Percentiles rank a stretch among this genome's conserved stretches.
Evolutionary conservation across 2,113 vertebrate genomes (phyloP).

Genomic region (Spermophilus dauricus): DNA sequence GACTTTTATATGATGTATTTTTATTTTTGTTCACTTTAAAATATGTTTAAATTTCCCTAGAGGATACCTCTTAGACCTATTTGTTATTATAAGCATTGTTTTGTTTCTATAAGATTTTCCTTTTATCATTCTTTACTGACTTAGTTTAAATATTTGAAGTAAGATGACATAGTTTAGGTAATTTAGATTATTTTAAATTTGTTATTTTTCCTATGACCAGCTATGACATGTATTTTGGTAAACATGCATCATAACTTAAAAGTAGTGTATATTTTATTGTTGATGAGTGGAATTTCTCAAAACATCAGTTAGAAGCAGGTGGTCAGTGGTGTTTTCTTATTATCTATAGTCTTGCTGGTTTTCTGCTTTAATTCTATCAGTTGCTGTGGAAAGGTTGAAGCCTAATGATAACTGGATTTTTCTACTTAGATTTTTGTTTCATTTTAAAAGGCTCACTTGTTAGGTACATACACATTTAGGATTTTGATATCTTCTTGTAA

Average conservation of each 20-base stretch:
- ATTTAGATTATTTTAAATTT: neutral
- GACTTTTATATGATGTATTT: neutral
- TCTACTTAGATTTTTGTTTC: neutral
- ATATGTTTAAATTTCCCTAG: slow-evolving; percentile 10
- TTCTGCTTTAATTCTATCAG: neutral
- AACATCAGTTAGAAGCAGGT: neutral
- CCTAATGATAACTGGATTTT: neutral
- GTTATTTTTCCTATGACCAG: neutral
- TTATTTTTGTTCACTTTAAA: neutral
- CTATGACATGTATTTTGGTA: neutral
- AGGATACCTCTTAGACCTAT: neutral
- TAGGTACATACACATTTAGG: neutral
- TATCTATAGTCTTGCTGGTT: neutral
- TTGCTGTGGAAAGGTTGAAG: neutral
- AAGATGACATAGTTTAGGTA: neutral
- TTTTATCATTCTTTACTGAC: neutral
- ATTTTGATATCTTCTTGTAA: neutral
- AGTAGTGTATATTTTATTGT: neutral
- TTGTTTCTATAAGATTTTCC: neutral
- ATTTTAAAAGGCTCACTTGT: neutral
- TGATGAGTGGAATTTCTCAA: neutral
- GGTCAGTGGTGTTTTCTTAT: neutral
- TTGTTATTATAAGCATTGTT: neutral
- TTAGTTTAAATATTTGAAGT: neutral
- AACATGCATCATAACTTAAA: neutral